Conservation (phyloP, 53 echinoderm and acorn worm genomes). For the Luidia sarsii region DNA sequence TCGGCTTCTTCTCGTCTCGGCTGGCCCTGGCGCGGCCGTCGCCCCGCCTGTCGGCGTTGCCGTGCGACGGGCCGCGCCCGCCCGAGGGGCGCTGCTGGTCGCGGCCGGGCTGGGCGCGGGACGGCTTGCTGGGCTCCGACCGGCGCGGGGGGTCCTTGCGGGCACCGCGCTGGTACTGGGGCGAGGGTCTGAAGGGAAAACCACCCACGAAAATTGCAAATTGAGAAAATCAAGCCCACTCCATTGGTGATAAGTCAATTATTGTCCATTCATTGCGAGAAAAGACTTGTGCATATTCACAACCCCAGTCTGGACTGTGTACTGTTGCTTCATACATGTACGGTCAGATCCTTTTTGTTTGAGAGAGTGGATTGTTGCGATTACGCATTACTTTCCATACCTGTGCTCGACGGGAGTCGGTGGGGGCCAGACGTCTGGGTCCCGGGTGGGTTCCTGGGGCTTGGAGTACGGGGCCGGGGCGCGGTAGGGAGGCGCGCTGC, state of each 20-base stretch:
- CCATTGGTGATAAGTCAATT: too few relatives aligned
- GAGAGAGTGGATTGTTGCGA: not conserved
- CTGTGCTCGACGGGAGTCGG: conserved; percentile 98
- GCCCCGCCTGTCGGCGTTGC: conserved; percentile 58
- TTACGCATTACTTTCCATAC: too few relatives aligned
- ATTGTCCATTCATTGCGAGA: too few relatives aligned
- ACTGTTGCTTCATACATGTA: too few relatives aligned
- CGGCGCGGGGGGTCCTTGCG: conserved; percentile 92
- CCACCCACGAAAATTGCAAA: not conserved
- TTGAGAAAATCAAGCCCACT: too few relatives aligned
- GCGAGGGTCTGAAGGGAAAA: conserved; percentile 66
- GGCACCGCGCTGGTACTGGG: conserved; percentile 78
- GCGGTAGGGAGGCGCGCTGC: conserved; percentile 44
- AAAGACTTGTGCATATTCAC: too few relatives aligned
- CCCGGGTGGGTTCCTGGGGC: conserved; percentile 61
- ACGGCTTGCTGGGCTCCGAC: conserved; percentile 81
- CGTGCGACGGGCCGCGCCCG: conserved; percentile 66
- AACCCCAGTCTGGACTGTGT: too few relatives aligned
- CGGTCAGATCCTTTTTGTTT: too few relatives aligned
- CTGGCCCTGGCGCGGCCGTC: conserved; percentile 62
- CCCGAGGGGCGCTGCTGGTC: conserved; percentile 56
- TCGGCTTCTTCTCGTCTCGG: conserved; percentile 73
- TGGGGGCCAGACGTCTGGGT: conserved; percentile 98
- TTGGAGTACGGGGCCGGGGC: conserved; percentile 24
- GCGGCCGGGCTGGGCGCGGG: conserved; percentile 43